Evolutionary conservation across 1,140 invertebrate genomes (phyloP), one percentile per base, ranked within the genome.

Genomic region (Macrocentrus cingulum): DNA sequence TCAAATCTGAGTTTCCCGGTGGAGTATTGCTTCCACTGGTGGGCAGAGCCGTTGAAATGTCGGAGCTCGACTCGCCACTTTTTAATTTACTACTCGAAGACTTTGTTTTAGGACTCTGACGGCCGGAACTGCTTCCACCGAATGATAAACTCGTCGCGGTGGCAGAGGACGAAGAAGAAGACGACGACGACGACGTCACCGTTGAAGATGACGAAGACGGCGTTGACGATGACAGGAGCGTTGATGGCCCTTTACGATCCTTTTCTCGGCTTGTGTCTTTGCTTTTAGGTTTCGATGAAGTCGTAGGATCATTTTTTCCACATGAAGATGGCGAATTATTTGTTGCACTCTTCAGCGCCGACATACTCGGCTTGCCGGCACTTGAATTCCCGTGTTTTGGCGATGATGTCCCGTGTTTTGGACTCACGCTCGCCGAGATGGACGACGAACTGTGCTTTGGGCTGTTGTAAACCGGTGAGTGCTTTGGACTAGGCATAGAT

Each of bases 311-410:
- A 22, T 68, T 72, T 69, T 83, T 79, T 46, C 69, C 80, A 66
- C 75, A 51, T 8, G 61, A 25, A 4, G 60, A 83, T 51, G 84
- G 84, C 2, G 85, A 85, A 65, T 84, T 87, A 45, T 62, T 62
- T 5, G 61, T 50, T 1, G 88, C 84, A 1, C 88, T 91, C 70
- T 92, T 92, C n/a, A 92, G 72, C 1, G 91, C 85, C 0, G 90
- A 91, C 87, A 95, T 91, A 66, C 91, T 93, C 0, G 92, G 91
- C 70, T 95, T 95, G 0, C 92, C 91, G 0, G 89, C 87, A 59
- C 88, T 86, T 1, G 81, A 81, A 13, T 76, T 85, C 49, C 82
- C 84, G 57, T 91, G 90, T 73, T 92, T 92, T 8, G 89, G 88
- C 2, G 88, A 90, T 18, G 86, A 88, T 0, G 86, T 87, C 74